phyloP scores from a whole-genome alignment of 2,113 vertebrate species.

The Etheostoma cragini region DNA sequence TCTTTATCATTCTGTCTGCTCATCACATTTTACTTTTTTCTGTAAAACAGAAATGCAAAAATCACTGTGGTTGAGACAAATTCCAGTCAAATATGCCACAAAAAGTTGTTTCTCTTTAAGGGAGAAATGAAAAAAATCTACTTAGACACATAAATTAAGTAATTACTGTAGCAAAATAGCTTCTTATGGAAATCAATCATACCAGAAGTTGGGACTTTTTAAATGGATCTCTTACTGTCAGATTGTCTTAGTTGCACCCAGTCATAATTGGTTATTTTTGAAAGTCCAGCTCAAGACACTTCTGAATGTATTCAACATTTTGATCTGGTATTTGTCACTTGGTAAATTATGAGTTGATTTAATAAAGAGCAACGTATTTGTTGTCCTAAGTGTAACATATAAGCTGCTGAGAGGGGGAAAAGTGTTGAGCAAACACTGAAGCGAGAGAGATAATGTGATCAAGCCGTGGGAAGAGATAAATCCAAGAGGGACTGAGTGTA shows the following conservation, averaged over 20 bases:
- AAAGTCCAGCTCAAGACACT: too few relatives aligned
- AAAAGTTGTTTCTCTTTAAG: background rate
- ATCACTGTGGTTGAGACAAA: background rate
- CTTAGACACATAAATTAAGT: background rate
- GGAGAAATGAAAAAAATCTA: background rate
- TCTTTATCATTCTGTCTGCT: too few relatives aligned
- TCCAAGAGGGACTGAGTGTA: background rate
- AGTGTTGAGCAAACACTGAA: slow-evolving; percentile 17
- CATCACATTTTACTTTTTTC: too few relatives aligned
- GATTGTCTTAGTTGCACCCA: background rate
- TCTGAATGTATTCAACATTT: background rate
- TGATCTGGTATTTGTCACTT: background rate
- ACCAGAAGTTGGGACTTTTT: background rate
- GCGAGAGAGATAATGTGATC: background rate
- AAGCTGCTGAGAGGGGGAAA: background rate
- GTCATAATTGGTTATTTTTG: background rate
- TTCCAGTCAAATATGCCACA: background rate
- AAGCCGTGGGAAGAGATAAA: slow-evolving; percentile 24
- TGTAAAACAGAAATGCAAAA: too few relatives aligned
- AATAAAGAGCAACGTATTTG: slow-evolving; percentile 1
- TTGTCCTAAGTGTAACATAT: background rate
- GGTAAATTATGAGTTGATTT: background rate
- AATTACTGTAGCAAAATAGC: background rate
- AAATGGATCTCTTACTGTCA: background rate
- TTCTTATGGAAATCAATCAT: background rate